A percentile compares a stretch with the other conserved stretches of the same genome.
phyloP scores from a whole-genome alignment of 2,888 invertebrate genomes.

The Temnothorax unifasciatus region DNA sequence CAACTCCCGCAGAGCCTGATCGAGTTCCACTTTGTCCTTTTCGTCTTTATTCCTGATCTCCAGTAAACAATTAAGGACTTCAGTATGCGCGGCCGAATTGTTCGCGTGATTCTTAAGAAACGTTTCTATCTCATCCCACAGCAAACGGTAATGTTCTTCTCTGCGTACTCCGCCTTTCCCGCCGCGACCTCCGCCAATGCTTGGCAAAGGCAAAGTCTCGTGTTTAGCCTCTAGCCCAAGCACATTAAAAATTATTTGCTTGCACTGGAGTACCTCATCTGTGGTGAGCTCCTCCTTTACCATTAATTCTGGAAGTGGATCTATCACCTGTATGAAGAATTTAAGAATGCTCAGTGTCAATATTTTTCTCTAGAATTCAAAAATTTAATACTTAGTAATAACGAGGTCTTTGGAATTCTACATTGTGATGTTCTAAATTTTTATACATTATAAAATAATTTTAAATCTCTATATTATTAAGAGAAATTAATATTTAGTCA shows the following conservation, averaged over 20 bases:
- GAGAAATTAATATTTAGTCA: background rate
- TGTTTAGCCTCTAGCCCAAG: constrained; percentile 94
- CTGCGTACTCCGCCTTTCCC: constrained; percentile 86
- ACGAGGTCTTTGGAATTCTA: background rate
- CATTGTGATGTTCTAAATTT: background rate
- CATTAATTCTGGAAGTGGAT: constrained; percentile 93
- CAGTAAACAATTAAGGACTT: constrained; percentile 92
- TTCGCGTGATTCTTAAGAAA: constrained; percentile 90
- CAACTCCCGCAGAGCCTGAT: constrained; percentile 88
- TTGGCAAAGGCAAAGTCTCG: constrained; percentile 92
- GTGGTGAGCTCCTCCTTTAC: constrained; percentile 94
- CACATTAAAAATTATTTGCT: constrained; percentile 93
- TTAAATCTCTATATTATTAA: background rate
- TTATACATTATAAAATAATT: constrained; percentile 6
- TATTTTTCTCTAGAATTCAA: background rate
- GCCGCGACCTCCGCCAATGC: constrained; percentile 89
- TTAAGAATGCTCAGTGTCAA: background rate
- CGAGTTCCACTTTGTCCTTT: constrained; percentile 89
- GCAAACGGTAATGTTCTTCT: constrained; percentile 96
- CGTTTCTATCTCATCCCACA: constrained; percentile 96
- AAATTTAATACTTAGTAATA: background rate
- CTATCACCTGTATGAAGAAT: constrained; percentile 89
- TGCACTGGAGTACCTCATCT: constrained; percentile 95
- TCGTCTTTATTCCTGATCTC: constrained; percentile 90
- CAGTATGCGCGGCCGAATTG: constrained; percentile 91